phyloP scores from a whole-genome alignment of 2,888 invertebrate genomes.

The Meiosimyza platycephala region DNA sequence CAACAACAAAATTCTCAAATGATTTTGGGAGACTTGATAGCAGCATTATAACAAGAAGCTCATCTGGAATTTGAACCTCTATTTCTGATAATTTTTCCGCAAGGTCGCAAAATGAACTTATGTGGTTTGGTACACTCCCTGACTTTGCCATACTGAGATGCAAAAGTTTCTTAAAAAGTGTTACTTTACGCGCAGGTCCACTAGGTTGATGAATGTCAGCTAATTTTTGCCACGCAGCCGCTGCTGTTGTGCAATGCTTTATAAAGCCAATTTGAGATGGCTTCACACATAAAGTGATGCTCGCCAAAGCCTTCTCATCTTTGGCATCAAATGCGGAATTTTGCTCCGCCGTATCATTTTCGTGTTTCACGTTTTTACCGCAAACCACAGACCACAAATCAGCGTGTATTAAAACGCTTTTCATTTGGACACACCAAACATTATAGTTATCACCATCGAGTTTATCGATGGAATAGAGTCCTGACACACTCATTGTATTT shows the following conservation, averaged over 20 bases:
- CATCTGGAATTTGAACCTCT: slow-evolving; percentile 33
- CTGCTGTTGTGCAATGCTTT: slow-evolving; percentile 36
- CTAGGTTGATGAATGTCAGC: slow-evolving; percentile 38
- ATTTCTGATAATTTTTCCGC: slow-evolving; percentile 40
- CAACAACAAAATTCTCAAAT: slow-evolving; percentile 43
- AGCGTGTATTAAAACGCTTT: too few relatives aligned
- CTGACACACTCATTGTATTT: too few relatives aligned
- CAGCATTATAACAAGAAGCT: slow-evolving; percentile 41
- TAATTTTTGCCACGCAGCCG: slow-evolving; percentile 36
- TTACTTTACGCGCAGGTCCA: slow-evolving; percentile 42
- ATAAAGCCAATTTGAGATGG: slow-evolving; percentile 40
- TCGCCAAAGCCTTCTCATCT: slow-evolving; percentile 42
- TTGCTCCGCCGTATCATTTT: too few relatives aligned
- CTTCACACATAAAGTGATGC: slow-evolving; percentile 40
- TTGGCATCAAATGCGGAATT: slow-evolving; percentile 18
- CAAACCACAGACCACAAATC: slow-evolving; percentile 43
- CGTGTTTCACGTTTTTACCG: slow-evolving; percentile 8
- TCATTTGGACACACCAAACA: too few relatives aligned
- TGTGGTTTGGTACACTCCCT: slow-evolving; percentile 34
- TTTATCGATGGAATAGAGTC: neutral
- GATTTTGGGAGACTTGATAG: slow-evolving; percentile 42
- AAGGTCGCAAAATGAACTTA: slow-evolving; percentile 19
- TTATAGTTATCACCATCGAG: too few relatives aligned
- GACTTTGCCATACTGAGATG: slow-evolving; percentile 32
- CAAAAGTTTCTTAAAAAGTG: slow-evolving; percentile 39